A percentile compares a stretch with the other conserved stretches of the same genome.
phyloP scores from a whole-genome alignment of 2,113 vertebrate species.

The Hucho hucho region DNA sequence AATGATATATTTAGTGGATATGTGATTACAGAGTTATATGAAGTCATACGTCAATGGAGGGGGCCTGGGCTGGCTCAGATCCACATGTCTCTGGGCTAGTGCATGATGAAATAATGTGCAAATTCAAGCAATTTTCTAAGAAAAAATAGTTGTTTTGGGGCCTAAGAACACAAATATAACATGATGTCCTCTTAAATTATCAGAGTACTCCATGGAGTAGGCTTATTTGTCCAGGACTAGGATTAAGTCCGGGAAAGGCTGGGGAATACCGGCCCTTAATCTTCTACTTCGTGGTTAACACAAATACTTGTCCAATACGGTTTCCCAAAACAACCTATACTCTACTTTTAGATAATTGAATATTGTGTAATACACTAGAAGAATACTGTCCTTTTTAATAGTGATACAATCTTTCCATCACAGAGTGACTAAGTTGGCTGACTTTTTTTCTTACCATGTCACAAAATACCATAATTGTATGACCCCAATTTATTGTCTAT shows the following conservation, averaged over 20 bases:
- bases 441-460: background rate
- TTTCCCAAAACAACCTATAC: background rate
- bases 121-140: constrained; percentile 28
- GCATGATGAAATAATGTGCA: constrained; percentile 42
- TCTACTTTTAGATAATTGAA: background rate
- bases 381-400: background rate
- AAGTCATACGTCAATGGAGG: constrained; percentile 2
- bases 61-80: background rate
- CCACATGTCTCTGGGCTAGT: constrained; percentile 14
- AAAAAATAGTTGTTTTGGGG: background rate
- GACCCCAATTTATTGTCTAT: background rate
- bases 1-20: background rate
- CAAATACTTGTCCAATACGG: background rate
- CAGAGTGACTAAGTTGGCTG: background rate
- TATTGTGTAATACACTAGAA: background rate
- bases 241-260: too few relatives aligned
- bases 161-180: constrained; percentile 21
- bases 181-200: constrained; percentile 19
- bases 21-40: constrained; percentile 6
- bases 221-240: too few relatives aligned
- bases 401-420: background rate
- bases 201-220: too few relatives aligned
- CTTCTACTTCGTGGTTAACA: background rate
- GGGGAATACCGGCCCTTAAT: background rate
- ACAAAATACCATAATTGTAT: background rate